Evolutionary conservation across 2,113 vertebrate species (phyloP).

Genomic region (Rallus limicola): DNA sequence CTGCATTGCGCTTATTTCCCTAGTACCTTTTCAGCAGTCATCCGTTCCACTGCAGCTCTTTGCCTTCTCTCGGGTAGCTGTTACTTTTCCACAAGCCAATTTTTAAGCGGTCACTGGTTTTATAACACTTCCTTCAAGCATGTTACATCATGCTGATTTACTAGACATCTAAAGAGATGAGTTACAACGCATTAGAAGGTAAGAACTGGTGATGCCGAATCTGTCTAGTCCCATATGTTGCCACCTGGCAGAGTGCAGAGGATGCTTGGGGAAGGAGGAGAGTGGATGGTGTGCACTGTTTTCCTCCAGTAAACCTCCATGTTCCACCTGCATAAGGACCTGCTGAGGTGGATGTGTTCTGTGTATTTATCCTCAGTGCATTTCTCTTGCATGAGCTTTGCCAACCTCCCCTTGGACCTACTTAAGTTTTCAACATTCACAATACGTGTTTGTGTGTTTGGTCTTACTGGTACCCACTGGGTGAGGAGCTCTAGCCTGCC

Average conservation of each 20-base stretch:
- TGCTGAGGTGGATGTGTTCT: background rate
- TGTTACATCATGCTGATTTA: background rate
- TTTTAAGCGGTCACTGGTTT: background rate
- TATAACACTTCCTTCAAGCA: background rate
- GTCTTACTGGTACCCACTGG: background rate
- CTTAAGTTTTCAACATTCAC: background rate
- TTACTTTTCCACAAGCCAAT: background rate
- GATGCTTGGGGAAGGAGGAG: background rate
- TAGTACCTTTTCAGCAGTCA: background rate
- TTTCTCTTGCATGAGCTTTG: background rate
- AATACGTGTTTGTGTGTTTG: background rate
- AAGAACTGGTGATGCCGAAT: background rate
- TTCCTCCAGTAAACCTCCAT: background rate
- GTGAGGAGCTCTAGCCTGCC: background rate
- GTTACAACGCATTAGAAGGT: background rate
- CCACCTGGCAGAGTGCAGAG: background rate
- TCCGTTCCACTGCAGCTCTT: background rate
- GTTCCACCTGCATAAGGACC: background rate
- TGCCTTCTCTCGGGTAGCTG: background rate
- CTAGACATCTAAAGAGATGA: background rate
- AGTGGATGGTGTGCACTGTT: background rate
- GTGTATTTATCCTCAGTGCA: background rate
- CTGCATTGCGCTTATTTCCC: background rate
- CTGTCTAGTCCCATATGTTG: rapidly evolving
- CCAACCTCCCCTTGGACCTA: background rate